phyloP scores from a whole-genome alignment of 2,113 vertebrate genomes.

The Limanda limanda region DNA sequence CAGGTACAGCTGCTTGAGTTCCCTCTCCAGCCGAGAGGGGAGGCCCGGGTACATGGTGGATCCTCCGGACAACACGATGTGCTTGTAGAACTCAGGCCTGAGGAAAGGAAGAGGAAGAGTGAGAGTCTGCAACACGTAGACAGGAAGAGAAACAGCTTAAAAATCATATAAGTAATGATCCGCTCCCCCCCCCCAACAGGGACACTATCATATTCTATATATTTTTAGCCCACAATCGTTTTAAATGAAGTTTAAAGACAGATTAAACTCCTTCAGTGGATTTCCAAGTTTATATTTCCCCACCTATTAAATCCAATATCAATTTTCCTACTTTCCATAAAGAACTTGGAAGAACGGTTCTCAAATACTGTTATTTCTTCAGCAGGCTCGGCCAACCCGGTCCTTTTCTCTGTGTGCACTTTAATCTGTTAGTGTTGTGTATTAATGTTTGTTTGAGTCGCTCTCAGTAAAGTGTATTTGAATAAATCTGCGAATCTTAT shows the following conservation, averaged over 20 bases:
- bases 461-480: not conserved
- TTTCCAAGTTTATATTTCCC: too few species aligned
- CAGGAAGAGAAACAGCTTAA: too few species aligned
- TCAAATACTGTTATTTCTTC: not conserved
- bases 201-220: too few species aligned
- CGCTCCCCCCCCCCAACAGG: too few species aligned
- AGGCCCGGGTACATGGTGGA: constrained; percentile 99
- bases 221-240: not conserved
- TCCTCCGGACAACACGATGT: constrained; percentile 97
- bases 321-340: constrained; percentile 31
- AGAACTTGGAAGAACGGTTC: not conserved
- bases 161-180: too few species aligned
- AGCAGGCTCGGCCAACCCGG: too few species aligned
- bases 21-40: constrained; percentile 95
- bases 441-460: not conserved
- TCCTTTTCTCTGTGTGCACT: not conserved
- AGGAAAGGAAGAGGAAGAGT: constrained; percentile 15
- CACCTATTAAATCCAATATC: not conserved
- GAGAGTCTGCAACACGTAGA: not conserved
- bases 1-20: constrained; percentile 98
- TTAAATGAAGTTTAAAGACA: not conserved
- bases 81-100: constrained; percentile 98
- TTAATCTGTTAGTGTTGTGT: not conserved
- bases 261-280: too few species aligned
- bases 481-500: not conserved